phyloP scores from a whole-genome alignment of 1,140 invertebrate genomes.

The Cotesia chilonis region DNA sequence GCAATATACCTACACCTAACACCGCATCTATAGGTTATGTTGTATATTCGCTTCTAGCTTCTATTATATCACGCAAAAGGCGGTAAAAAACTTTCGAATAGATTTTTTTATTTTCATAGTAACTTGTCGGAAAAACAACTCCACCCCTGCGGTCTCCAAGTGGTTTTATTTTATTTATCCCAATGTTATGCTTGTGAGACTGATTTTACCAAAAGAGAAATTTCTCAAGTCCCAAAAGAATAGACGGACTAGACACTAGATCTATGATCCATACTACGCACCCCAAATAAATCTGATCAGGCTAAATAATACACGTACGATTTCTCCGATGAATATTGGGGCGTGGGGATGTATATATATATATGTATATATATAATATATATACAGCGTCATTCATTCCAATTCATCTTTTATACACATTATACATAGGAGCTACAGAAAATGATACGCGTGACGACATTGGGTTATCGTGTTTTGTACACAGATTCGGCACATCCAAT shows the following conservation, averaged over 20 bases:
- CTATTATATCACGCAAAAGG: neutral
- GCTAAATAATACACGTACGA: constrained; percentile 35
- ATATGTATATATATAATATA: neutral
- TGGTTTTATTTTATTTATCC: neutral
- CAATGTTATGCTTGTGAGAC: no score
- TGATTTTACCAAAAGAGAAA: neutral
- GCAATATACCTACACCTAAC: neutral
- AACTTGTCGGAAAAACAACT: constrained; percentile 45
- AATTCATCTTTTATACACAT: neutral
- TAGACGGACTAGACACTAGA: no score
- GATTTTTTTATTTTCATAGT: constrained; percentile 34
- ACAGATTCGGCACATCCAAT: constrained; percentile 59
- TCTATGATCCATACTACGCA: neutral
- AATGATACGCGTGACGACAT: constrained; percentile 54
- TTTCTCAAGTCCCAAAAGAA: neutral
- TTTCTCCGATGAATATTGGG: constrained; percentile 17
- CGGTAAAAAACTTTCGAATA: neutral
- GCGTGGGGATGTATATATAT: neutral
- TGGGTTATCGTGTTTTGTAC: constrained; percentile 58
- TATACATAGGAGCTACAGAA: neutral
- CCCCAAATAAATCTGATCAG: neutral
- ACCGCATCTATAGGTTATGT: no score
- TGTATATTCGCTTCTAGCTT: neutral
- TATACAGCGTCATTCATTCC: neutral
- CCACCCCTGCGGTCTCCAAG: constrained; percentile 40